Percentiles rank a stretch among this genome's conserved stretches.
These are phyloP conservation scores for Enteromius anoplus DNA, from an alignment of 2,797 vertebrate species.

Conservation along the genomic window DNA sequence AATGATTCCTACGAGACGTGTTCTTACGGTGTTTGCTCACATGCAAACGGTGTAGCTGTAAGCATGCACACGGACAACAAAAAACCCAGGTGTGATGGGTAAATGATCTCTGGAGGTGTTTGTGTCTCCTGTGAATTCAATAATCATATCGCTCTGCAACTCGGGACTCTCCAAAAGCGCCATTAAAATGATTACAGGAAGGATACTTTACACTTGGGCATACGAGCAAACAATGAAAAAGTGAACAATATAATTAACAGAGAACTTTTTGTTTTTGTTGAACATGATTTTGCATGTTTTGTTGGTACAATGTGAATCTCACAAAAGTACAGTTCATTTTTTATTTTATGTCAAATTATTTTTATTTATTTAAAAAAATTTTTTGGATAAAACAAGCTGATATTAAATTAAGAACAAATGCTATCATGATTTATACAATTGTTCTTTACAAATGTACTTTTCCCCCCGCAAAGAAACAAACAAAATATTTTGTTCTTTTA, in stretches of 20 bases:
- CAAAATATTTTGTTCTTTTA: not conserved
- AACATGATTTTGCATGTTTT: conserved; percentile 12
- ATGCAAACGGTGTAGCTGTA: conserved; percentile 57
- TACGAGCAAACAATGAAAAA: conserved; percentile 24
- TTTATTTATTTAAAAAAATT: not conserved
- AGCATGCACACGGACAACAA: conserved; percentile 31
- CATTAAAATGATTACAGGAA: conserved; percentile 43
- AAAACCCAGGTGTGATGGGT: conserved; percentile 52
- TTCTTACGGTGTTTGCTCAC: conserved; percentile 59
- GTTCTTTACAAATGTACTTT: not conserved
- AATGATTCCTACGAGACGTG: not conserved
- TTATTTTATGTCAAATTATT: not conserved
- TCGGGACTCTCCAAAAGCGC: conserved; percentile 37
- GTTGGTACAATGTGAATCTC: not conserved
- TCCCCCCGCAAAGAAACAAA: not conserved
- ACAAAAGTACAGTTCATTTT: not conserved
- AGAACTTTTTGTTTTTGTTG: conserved; percentile 30
- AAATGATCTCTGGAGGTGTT: conserved; percentile 48
- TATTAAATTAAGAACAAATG: not conserved
- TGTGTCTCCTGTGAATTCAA: conserved; percentile 3
- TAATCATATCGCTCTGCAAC: conserved; percentile 16
- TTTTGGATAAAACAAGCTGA: not conserved
- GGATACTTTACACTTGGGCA: conserved; percentile 25
- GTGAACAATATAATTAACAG: conserved; percentile 33
- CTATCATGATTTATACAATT: not conserved